Conservation (phyloP, 2,888 invertebrate species). For the Allolobophora icterica region DNA sequence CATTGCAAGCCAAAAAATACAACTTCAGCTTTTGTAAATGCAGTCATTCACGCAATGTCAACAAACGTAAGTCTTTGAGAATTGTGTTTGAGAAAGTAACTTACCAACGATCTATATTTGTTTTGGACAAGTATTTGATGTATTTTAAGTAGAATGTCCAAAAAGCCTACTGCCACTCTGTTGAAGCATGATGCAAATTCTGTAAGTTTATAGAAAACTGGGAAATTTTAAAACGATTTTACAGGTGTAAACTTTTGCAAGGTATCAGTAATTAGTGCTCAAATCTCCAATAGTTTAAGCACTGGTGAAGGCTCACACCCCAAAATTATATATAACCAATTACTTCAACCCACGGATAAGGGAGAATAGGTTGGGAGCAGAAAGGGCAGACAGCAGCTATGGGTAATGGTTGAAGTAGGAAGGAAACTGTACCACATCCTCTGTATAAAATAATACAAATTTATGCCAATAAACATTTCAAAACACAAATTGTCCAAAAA, state of each 20-base stretch:
- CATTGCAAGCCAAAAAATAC: not conserved
- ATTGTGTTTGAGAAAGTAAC: not conserved
- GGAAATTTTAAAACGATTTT: not conserved
- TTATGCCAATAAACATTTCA: not conserved
- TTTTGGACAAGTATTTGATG: not conserved
- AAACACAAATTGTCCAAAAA: not conserved
- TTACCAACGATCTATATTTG: not conserved
- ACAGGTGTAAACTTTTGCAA: not conserved
- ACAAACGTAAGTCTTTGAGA: not conserved
- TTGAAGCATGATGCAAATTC: constrained; percentile 8
- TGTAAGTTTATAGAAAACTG: not conserved
- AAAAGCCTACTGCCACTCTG: not conserved
- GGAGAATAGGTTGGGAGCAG: not conserved
- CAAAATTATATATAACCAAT: not conserved
- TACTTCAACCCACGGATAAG: not conserved
- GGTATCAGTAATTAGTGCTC: not conserved
- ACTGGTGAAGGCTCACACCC: not conserved
- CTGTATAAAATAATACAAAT: not conserved
- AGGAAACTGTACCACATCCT: too few species aligned
- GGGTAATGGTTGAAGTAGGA: not conserved
- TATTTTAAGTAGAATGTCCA: constrained; percentile 14
- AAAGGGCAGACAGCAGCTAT: not conserved
- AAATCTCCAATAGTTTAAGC: not conserved
- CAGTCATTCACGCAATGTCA: not conserved
- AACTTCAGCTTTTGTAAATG: not conserved